These are phyloP conservation scores for Mirza zaza DNA, from an alignment of 2,113 vertebrate species.

Conservation along the genomic window DNA sequence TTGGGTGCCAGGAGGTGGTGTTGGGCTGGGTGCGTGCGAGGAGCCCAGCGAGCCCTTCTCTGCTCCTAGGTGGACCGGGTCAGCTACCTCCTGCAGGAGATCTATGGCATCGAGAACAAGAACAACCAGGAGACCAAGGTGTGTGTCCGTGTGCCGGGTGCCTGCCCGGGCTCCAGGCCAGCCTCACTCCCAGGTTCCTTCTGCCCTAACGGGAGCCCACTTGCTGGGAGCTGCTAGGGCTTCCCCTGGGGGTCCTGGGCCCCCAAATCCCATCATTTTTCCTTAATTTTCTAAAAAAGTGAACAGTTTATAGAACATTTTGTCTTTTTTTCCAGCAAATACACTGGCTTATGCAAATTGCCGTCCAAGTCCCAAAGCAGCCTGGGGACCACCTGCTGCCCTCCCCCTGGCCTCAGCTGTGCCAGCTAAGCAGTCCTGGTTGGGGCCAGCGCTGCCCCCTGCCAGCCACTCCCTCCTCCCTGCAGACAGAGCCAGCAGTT, in stretches of 20 bases:
- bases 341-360: not conserved
- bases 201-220: accelerated
- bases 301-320: not conserved
- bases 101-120: slow-evolving; percentile 99
- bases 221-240: not conserved
- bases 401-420: not conserved
- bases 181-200: not conserved
- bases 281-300: not conserved
- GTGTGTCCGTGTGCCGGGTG: slow-evolving; percentile 57
- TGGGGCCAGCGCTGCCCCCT: not conserved
- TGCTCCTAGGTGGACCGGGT: slow-evolving; percentile 94
- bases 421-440: too few species aligned
- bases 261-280: not conserved
- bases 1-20: too few species aligned
- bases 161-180: accelerated
- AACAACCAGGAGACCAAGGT: slow-evolving; percentile 99
- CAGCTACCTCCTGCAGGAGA: slow-evolving; percentile 98
- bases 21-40: not conserved
- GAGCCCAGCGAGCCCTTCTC: not conserved
- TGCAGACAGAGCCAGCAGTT: not conserved
- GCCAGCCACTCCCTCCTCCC: not conserved
- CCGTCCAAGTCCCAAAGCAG: not conserved
- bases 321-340: not conserved
- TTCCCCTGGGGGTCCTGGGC: not conserved
- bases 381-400: not conserved